These are phyloP conservation scores for Phalacrocorax brasilianus DNA, from an alignment of 2,113 vertebrate genomes.

Conservation along the genomic window DNA sequence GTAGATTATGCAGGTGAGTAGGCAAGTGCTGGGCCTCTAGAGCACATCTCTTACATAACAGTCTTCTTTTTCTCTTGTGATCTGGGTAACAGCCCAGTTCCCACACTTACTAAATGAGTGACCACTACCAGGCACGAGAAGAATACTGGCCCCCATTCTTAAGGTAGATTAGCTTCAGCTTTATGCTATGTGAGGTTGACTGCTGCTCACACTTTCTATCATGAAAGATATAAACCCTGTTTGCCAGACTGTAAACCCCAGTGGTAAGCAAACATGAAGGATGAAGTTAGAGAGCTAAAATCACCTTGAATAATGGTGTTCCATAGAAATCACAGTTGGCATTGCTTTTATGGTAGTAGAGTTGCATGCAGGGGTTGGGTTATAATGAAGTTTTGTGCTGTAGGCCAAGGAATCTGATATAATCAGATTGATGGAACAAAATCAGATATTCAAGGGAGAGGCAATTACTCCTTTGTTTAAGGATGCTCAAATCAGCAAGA, in stretches of 20 bases:
- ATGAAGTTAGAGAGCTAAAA: neutral
- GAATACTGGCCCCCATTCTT: neutral
- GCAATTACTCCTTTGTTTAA: slow-evolving; percentile 59
- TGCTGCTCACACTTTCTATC: slow-evolving; percentile 29
- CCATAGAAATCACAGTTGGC: neutral
- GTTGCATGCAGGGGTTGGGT: slow-evolving; percentile 18
- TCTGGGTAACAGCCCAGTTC: neutral
- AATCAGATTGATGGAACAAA: slow-evolving; percentile 56
- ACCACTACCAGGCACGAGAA: neutral
- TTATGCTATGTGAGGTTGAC: neutral
- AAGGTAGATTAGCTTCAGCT: neutral
- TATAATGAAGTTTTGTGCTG: slow-evolving; percentile 49
- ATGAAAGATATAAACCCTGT: neutral
- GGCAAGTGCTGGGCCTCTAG: neutral
- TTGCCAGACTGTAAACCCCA: neutral
- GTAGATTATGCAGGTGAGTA: neutral
- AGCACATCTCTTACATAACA: accelerated
- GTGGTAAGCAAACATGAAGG: neutral
- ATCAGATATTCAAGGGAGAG: slow-evolving; percentile 17
- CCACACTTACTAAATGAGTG: neutral
- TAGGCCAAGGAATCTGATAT: slow-evolving; percentile 28
- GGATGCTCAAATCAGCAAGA: slow-evolving; percentile 41
- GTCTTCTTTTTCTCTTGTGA: neutral
- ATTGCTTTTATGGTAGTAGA: slow-evolving; percentile 51
- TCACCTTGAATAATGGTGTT: slow-evolving; percentile 3